Percentiles rank a stretch among this genome's conserved stretches.
These are phyloP conservation scores for Dugesia japonica DNA, from an alignment of 2,888 invertebrate genomes.

Conservation along the genomic window DNA sequence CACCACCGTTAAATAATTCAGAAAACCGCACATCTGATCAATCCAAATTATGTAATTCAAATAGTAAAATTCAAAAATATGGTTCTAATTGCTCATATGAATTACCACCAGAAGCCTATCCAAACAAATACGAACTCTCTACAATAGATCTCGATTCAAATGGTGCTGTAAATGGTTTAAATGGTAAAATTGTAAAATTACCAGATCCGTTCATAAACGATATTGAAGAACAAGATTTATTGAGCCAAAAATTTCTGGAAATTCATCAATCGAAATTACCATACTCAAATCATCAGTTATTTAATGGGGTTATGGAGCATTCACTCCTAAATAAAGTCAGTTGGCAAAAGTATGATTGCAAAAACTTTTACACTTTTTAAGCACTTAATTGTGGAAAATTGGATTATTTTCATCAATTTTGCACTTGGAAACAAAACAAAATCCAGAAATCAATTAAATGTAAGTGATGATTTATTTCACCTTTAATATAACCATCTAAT, in stretches of 20 bases:
- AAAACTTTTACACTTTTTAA: too few species aligned
- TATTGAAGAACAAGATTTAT: neutral
- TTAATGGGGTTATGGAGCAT: neutral
- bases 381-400: too few species aligned
- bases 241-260: neutral
- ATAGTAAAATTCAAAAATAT: neutral
- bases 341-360: too few species aligned
- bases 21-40: neutral
- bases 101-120: slow-evolving; percentile 15
- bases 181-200: neutral
- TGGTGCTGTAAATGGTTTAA: neutral
- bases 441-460: too few species aligned
- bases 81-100: neutral
- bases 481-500: too few species aligned
- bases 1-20: neutral
- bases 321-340: too few species aligned
- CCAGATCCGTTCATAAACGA: neutral
- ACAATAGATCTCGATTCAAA: neutral
- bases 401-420: too few species aligned
- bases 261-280: neutral
- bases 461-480: too few species aligned
- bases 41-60: neutral
- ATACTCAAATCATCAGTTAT: neutral
- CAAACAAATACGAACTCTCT: slow-evolving; percentile 5
- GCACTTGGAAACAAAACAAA: too few species aligned